phyloP scores from a whole-genome alignment of 2,113 vertebrate species.

The Indri indri region DNA sequence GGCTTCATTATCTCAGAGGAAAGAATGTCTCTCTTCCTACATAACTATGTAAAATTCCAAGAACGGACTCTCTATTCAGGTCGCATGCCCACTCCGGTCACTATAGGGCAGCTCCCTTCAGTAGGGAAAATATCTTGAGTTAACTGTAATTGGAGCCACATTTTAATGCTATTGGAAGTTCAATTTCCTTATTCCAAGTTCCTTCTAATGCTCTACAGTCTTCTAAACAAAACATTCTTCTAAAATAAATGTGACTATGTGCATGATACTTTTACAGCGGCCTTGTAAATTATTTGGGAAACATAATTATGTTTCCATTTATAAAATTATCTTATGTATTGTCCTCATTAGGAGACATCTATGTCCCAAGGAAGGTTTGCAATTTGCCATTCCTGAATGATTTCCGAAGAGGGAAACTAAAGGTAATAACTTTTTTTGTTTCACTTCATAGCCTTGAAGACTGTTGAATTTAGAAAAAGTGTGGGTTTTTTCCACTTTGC shows the following conservation, averaged over 20 bases:
- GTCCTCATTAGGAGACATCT: background rate
- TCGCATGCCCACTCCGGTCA: too few relatives aligned
- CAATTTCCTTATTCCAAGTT: background rate
- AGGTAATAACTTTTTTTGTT: background rate
- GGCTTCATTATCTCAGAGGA: background rate
- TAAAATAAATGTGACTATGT: background rate
- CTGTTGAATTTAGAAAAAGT: background rate
- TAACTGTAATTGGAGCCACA: background rate
- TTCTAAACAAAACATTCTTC: background rate
- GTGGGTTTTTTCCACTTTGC: background rate
- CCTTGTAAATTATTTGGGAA: background rate
- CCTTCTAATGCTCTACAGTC: background rate
- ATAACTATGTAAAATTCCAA: background rate
- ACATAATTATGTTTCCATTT: background rate
- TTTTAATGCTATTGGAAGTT: background rate
- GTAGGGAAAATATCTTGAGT: background rate
- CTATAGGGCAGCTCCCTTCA: background rate
- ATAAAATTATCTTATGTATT: background rate
- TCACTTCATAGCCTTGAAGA: background rate
- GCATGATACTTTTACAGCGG: background rate
- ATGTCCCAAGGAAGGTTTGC: background rate
- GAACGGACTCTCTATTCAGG: too few relatives aligned
- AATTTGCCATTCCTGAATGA: background rate
- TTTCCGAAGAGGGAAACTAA: background rate
- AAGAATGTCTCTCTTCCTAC: background rate